A percentile compares a stretch with the other conserved stretches of the same genome.
These are phyloP conservation scores for Trachelus tabidus DNA, from an alignment of 2,888 invertebrate species.

Conservation along the genomic window DNA sequence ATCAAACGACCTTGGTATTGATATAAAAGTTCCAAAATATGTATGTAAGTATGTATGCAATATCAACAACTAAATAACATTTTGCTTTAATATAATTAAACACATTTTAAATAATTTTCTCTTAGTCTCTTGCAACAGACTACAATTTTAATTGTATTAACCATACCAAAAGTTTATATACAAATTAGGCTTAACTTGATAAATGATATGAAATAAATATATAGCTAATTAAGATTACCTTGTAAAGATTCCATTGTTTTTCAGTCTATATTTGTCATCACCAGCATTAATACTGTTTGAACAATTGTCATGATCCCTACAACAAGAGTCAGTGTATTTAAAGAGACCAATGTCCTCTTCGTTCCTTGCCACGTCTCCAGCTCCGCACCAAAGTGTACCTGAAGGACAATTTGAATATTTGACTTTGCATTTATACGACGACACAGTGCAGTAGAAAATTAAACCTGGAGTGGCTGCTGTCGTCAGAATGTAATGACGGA, in stretches of 20 bases:
- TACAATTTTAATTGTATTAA: too few species aligned
- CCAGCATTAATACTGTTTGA: conserved; percentile 71
- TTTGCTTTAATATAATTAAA: not conserved
- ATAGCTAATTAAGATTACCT: conserved; percentile 65
- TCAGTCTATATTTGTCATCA: conserved; percentile 70
- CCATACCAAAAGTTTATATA: not conserved
- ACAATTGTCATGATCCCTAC: conserved; percentile 78
- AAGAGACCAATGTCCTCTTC: conserved; percentile 74
- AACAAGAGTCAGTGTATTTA: conserved; percentile 76
- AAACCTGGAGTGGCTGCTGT: not conserved
- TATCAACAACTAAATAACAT: too few species aligned
- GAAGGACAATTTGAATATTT: not conserved
- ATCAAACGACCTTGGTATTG: not conserved
- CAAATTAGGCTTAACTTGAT: conserved; percentile 22
- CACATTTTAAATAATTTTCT: not conserved
- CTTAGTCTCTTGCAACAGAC: not conserved
- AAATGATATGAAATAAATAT: conserved; percentile 21
- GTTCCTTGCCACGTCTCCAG: conserved; percentile 72
- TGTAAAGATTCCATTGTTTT: conserved; percentile 76
- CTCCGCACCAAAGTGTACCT: conserved; percentile 84
- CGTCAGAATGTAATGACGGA: not conserved
- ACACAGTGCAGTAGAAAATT: not conserved
- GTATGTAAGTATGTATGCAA: too few species aligned
- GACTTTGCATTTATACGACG: not conserved
- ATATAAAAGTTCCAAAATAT: not conserved